Evolutionary conservation across 1,140 invertebrate species (phyloP), one percentile per base, ranked within the genome.

Genomic region (Panagrolaimus sp.): DNA sequence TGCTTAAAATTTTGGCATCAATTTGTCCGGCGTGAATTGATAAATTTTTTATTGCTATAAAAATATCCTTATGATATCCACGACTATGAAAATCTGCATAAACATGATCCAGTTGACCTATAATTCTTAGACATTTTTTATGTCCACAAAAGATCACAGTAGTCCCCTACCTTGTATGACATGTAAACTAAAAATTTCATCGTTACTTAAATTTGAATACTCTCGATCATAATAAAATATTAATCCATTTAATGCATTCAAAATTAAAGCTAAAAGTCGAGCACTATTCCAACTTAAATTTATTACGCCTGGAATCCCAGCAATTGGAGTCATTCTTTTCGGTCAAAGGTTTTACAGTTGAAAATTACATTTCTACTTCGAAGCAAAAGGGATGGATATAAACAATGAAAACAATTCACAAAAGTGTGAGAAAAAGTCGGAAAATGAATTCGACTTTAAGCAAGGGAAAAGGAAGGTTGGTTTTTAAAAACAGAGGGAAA

Each of bases 281-380:
- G 51, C 51, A 57, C 27, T 57, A 27, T 57, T 57, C 51, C 51
- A 57, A 27, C 51, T 57, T n/a, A 57, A 27, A 16, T 57, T 20
- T 20, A 57, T 57, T 11, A 8, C 51, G n/a, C 0, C 27, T 4
- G 51, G 51, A 57, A 57, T 4, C 0, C 13, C 9, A 38, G 31
- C 2, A 11, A 27, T 57, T 57, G 51, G 51, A 11, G 51, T 38
- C 31, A 38, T 38, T n/a, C n/a, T n/a, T n/a, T n/a, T 38, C 31
- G 31, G 31, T 38, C 31, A 38, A 38, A 38, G 31, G 31, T 38
- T 38, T 38, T 38, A 38, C 31, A 38, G 31, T 38, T 38, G 31
- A 38, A 38, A 38, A 38, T 38, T 38, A 57, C 51, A 57, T 57
- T 13, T 5, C 20, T 57, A 2, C 20, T 16, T 11, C 8, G 8